Percentiles rank a stretch among this genome's conserved stretches.
These are phyloP conservation scores for Cordilura impudica DNA, from an alignment of 2,888 invertebrate species.

Conservation along the genomic window DNA sequence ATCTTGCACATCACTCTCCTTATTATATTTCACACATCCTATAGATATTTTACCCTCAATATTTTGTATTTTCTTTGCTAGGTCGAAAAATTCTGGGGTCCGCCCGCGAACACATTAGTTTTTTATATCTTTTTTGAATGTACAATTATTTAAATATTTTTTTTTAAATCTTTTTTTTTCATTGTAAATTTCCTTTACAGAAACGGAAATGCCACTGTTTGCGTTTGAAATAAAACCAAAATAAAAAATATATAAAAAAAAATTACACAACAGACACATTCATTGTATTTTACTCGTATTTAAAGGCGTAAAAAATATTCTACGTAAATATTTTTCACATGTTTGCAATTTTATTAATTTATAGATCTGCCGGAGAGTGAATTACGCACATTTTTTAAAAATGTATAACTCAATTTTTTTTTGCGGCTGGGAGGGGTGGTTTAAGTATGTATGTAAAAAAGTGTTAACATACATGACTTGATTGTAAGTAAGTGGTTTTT, in stretches of 20 bases:
- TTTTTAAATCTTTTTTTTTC: constrained; percentile 2
- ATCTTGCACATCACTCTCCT: no score
- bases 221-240: constrained; percentile 35
- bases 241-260: neutral
- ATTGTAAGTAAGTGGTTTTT: constrained; percentile 32
- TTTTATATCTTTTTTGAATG: constrained; percentile 17
- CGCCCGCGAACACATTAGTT: neutral
- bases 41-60: no score
- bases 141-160: constrained; percentile 22
- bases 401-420: neutral
- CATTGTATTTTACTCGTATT: neutral
- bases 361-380: constrained; percentile 49
- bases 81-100: no score
- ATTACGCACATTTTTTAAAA: constrained; percentile 40
- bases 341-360: constrained; percentile 31
- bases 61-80: no score
- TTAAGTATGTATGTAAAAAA: neutral
- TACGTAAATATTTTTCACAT: neutral
- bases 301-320: neutral
- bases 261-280: neutral
- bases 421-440: neutral
- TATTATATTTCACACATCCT: no score
- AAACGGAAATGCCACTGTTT: constrained; percentile 54
- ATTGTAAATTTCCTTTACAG: constrained; percentile 40
- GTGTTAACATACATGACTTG: constrained; percentile 33